phyloP scores from a whole-genome alignment of 1,140 invertebrate genomes.

The Forficula auricularia region DNA sequence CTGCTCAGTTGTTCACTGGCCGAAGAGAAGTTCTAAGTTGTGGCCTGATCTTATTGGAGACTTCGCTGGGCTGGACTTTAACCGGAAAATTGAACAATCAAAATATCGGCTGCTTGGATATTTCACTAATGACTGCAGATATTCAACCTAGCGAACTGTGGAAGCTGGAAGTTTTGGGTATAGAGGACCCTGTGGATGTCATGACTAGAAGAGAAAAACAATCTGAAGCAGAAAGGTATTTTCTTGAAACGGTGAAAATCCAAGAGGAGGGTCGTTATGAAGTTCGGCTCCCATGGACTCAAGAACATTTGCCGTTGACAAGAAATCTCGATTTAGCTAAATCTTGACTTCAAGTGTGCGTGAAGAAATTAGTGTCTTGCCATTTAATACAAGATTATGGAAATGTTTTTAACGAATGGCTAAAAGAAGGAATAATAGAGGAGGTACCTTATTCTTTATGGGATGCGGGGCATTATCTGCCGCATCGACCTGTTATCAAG shows the following conservation, averaged over 20 bases:
- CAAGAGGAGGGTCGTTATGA: conserved; percentile 17
- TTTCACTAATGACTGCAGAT: conserved; percentile 12
- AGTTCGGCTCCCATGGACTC: conserved; percentile 19
- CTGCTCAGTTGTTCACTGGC: conserved; percentile 19
- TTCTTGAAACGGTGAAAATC: conserved; percentile 16
- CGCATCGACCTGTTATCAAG: conserved; percentile 21
- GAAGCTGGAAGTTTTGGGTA: conserved; percentile 22
- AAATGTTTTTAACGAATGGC: conserved; percentile 19
- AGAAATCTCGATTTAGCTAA: conserved; percentile 13
- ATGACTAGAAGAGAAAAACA: conserved; percentile 14
- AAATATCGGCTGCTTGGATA: conserved; percentile 14
- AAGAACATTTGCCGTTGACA: conserved; percentile 14
- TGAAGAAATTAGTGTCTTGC: conserved; percentile 14
- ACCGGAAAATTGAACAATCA: conserved; percentile 15
- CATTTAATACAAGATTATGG: conserved; percentile 18
- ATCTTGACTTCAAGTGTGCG: conserved; percentile 13
- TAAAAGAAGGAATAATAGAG: conserved; percentile 18
- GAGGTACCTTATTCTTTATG: conserved; percentile 12
- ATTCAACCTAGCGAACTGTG: conserved; percentile 21
- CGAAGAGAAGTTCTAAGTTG: conserved; percentile 12
- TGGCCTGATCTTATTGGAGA: conserved; percentile 21
- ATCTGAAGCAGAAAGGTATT: conserved; percentile 15
- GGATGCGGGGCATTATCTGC: conserved; percentile 18
- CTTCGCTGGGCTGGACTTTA: conserved; percentile 20
- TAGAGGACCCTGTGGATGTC: conserved; percentile 20